Conservation (phyloP, 2,888 invertebrate species). For the Odontocerum albicorne region DNA sequence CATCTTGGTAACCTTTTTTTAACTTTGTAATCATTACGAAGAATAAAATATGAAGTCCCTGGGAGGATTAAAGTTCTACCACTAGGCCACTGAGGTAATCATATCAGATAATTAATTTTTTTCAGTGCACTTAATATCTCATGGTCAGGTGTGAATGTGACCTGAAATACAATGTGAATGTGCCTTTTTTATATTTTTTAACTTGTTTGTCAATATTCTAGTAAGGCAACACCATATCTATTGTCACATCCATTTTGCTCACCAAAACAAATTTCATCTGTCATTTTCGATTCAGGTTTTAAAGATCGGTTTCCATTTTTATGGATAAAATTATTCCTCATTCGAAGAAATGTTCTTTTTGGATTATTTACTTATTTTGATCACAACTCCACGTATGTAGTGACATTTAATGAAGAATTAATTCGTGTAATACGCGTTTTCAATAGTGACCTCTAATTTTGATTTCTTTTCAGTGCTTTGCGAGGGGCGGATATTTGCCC, state of each 20-base stretch:
- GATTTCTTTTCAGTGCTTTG: constrained; percentile 19
- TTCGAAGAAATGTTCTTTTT: constrained; percentile 21
- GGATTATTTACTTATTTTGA: constrained; percentile 9
- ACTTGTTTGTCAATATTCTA: too few relatives aligned
- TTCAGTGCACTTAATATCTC: too few relatives aligned
- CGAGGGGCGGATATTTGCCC: constrained; percentile 21
- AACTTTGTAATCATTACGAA: too few relatives aligned
- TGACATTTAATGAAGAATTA: background rate
- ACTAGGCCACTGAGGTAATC: too few relatives aligned
- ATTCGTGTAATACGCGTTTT: background rate
- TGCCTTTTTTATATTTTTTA: too few relatives aligned
- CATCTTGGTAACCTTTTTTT: too few relatives aligned
- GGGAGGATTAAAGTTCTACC: too few relatives aligned
- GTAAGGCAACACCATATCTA: constrained; percentile 14
- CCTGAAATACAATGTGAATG: too few relatives aligned
- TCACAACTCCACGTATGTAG: constrained; percentile 20
- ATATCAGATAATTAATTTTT: too few relatives aligned
- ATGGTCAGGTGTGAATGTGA: too few relatives aligned
- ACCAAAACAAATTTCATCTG: constrained; percentile 26
- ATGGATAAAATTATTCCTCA: constrained; percentile 8
- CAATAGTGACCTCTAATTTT: constrained; percentile 25
- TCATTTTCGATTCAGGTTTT: constrained; percentile 16
- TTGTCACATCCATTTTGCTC: constrained; percentile 30
- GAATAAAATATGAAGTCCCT: too few relatives aligned
- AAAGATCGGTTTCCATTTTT: constrained; percentile 1